Percentiles rank a stretch among this genome's conserved stretches.
These are phyloP conservation scores for Ramphastos sulfuratus DNA, from an alignment of 2,113 vertebrate genomes.

Conservation along the genomic window DNA sequence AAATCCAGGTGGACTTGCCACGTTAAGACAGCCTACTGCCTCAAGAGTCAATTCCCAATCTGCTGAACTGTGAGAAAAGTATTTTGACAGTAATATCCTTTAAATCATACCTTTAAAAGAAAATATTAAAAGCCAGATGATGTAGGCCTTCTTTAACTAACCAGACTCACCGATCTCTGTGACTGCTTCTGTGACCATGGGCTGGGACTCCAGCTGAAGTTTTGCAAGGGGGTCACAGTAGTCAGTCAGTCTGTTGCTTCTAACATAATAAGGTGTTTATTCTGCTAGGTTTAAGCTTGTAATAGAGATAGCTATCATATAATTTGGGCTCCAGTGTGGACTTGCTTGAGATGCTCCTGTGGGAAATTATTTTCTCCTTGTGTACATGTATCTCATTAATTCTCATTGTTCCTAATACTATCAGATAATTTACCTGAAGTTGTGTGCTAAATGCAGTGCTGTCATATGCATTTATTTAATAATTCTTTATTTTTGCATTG, in stretches of 20 bases:
- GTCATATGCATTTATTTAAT: background rate
- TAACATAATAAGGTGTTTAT: slow-evolving; percentile 6
- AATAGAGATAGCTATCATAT: background rate
- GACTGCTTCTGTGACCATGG: background rate
- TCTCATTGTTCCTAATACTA: background rate
- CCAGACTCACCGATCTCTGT: background rate
- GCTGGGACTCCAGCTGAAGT: background rate
- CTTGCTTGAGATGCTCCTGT: slow-evolving; percentile 25
- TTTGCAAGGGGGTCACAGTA: background rate
- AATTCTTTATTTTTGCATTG: background rate
- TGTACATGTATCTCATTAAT: slow-evolving; percentile 25
- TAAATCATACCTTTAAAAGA: background rate
- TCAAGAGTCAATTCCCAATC: background rate
- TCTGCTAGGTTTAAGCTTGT: slow-evolving; percentile 24
- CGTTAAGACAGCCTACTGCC: background rate
- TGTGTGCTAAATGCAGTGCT: background rate
- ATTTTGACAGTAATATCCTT: background rate
- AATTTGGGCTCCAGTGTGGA: slow-evolving; percentile 30
- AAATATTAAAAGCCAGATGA: background rate
- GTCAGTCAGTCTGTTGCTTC: background rate
- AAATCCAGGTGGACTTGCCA: background rate
- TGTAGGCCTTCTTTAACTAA: background rate
- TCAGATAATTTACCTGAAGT: background rate
- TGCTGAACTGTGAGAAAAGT: background rate
- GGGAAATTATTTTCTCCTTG: background rate